Conservation (phyloP, 1,140 invertebrate species). For the Bombus difficillimus region DNA sequence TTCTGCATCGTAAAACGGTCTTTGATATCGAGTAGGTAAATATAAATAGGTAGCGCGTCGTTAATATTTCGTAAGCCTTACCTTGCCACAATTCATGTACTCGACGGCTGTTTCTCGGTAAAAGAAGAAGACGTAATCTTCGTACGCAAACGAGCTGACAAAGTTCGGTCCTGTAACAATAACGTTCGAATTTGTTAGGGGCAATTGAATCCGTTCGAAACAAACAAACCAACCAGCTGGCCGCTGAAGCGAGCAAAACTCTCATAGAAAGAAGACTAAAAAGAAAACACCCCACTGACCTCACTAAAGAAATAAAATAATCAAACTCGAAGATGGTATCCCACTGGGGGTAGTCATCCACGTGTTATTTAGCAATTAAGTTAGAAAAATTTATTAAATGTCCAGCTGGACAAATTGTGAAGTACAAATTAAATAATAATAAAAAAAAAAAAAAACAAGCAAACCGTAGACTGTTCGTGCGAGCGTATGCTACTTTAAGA, state of each 20-base stretch:
- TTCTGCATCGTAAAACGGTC: not conserved
- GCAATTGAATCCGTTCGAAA: too few species aligned
- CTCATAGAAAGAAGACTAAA: too few species aligned
- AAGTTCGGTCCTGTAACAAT: conserved; percentile 92
- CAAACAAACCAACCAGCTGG: not conserved
- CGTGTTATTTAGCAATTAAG: too few species aligned
- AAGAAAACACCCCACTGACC: too few species aligned
- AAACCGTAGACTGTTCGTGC: not conserved
- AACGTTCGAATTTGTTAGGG: not conserved
- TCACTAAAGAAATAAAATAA: too few species aligned
- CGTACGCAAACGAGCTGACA: conserved; percentile 95
- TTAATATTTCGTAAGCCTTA: conserved; percentile 74
- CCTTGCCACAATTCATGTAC: conserved; percentile 97
- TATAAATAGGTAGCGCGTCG: not conserved
- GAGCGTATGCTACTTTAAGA: too few species aligned
- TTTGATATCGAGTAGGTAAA: not conserved
- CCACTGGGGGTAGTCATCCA: too few species aligned
- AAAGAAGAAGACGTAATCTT: conserved; percentile 98
- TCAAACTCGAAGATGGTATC: too few species aligned
- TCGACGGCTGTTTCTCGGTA: conserved; percentile 97
- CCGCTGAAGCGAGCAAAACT: too few species aligned
- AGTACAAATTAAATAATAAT: too few species aligned
- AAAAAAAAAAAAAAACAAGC: not conserved
- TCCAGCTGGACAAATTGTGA: too few species aligned
- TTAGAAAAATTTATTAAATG: too few species aligned